These are phyloP conservation scores for Amphilophus citrinellus DNA, from an alignment of 2,113 vertebrate genomes.

Conservation along the genomic window DNA sequence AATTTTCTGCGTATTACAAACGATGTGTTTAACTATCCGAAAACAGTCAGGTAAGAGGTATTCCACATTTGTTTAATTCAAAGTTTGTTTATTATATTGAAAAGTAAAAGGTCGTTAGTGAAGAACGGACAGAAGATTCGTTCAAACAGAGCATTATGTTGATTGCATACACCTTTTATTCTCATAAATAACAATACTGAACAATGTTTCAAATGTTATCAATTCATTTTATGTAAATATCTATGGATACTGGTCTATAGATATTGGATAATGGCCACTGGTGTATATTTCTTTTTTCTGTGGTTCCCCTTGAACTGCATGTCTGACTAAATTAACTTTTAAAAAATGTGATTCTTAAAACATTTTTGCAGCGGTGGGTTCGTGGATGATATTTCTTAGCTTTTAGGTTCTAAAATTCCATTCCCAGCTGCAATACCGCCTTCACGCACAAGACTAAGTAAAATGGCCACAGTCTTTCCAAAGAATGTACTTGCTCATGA, in stretches of 20 bases:
- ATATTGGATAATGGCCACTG: not conserved
- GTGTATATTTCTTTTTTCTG: not conserved
- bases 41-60: not conserved
- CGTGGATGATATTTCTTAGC: not conserved
- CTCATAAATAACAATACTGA: not conserved
- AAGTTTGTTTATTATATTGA: not conserved
- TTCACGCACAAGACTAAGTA: not conserved
- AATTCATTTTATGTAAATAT: not conserved
- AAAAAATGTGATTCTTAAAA: not conserved
- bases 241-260: too few species aligned
- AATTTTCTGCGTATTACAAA: not conserved
- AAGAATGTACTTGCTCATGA: slow-evolving; percentile 9
- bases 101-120: not conserved
- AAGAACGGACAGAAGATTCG: not conserved
- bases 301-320: not conserved
- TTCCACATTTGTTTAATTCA: not conserved
- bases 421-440: not conserved
- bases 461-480: not conserved
- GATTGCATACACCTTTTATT: not conserved
- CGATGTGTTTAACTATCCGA: not conserved
- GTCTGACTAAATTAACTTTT: not conserved
- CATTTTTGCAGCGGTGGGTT: not conserved
- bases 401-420: not conserved
- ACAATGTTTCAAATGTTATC: not conserved
- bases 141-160: not conserved